Base-by-base conservation (phyloP, 1,140 invertebrate genomes). In the Zaprionus kolodkinae region DNA sequence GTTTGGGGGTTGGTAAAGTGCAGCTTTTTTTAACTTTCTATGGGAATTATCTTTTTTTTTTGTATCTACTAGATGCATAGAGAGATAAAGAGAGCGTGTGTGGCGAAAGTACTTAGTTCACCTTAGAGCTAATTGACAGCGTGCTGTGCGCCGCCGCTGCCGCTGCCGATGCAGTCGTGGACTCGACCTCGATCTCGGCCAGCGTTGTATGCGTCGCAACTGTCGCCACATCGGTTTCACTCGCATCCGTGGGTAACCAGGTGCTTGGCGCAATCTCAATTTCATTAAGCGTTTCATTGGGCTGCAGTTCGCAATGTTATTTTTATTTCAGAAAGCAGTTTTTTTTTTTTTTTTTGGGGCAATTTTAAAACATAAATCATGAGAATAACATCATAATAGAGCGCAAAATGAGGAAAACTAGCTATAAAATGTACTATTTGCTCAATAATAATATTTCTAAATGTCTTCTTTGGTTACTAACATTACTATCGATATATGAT, bases 101-200 rank as follows among this genome's bases (percentile, higher is more conserved):
- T 40, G 50, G 56, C 21, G 12, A 64, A 38, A 59, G 48, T 69
- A 54, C 13, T 56, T 57, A 43, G 59, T 75, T 75, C 72, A 75
- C 72, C 72, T 75, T 75, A 57, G 54, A 65, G 55, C 72, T 71
- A 74, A 73, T 68, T 33, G 72, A 70, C 50, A 65, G 72, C 65
- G 79, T 78, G 66, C 56, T 79, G 63, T 77, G 78, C 55, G 62
- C 74, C 59, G 68, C 76, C 43, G 27, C 21, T 21, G 68, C 76
- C 43, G 27, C 21, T 21, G 21, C 21, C 21, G 21, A 21, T 21
- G 72, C 56, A 11, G 88, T 70, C 17, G 90, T 75, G 17, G 90
- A 65, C 45, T 87, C 76, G 91, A 45, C 33, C 55, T 62, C 45
- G 48, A 62, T 33, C n/a, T 72, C 74, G 63, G 70, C 70, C 38